These are phyloP conservation scores for Brachystomella parvula DNA, from an alignment of 1,140 invertebrate species.

Conservation along the genomic window DNA sequence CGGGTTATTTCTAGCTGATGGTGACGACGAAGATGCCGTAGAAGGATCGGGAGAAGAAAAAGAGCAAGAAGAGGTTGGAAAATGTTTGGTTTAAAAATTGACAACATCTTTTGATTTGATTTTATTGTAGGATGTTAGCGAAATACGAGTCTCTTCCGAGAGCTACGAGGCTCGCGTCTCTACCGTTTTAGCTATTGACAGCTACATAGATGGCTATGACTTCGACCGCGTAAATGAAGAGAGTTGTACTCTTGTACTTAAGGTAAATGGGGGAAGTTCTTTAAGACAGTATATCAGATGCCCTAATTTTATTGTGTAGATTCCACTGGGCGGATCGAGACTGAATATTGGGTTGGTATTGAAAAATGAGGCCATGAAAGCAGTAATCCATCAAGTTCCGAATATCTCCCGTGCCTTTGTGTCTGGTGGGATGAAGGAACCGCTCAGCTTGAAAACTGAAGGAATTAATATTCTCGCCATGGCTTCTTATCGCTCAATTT, in stretches of 20 bases:
- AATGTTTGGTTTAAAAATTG: neutral
- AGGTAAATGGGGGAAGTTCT: neutral
- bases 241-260: constrained; percentile 61
- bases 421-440: constrained; percentile 44
- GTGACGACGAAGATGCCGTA: constrained; percentile 40
- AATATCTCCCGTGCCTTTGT: constrained; percentile 73
- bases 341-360: constrained; percentile 73
- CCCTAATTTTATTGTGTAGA: constrained; percentile 44
- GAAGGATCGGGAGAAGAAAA: constrained; percentile 40
- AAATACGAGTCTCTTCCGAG: neutral
- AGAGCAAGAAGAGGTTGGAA: constrained; percentile 41
- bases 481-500: constrained; percentile 65
- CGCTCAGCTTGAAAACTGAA: constrained; percentile 71
- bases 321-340: constrained; percentile 48
- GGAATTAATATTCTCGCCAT: constrained; percentile 82
- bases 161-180: neutral
- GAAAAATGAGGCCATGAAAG: constrained; percentile 59
- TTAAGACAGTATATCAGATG: constrained; percentile 1
- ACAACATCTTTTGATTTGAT: neutral
- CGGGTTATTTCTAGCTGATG: constrained; percentile 39
- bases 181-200: constrained; percentile 41
- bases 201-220: constrained; percentile 56
- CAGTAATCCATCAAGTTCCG: constrained; percentile 69
- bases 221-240: constrained; percentile 62
- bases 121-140: neutral